A percentile compares a stretch with the other conserved stretches of the same genome.
Conservation (phyloP, 2,888 invertebrate genomes). For the Netelia fuscicornis region DNA sequence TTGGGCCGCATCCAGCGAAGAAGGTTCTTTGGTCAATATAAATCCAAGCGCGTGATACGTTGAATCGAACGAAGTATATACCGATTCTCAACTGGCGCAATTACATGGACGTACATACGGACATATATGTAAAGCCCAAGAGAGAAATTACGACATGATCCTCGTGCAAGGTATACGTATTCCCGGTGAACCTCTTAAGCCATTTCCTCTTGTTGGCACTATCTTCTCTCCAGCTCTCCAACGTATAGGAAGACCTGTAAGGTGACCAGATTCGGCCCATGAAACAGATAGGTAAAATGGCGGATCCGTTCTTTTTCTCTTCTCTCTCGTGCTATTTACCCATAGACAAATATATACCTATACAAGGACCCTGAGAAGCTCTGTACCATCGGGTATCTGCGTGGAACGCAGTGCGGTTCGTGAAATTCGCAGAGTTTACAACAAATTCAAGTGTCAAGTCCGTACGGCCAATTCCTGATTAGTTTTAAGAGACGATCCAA, state of each 20-base stretch:
- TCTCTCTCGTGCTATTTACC: background rate
- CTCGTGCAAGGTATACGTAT: slow-evolving; percentile 38
- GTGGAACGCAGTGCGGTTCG: no score
- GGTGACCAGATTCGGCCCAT: slow-evolving; percentile 51
- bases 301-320: slow-evolving; percentile 7
- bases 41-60: background rate
- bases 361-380: background rate
- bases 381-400: no score
- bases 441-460: no score
- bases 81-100: slow-evolving; percentile 22
- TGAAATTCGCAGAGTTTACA: no score
- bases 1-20: slow-evolving; percentile 47
- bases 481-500: no score
- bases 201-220: slow-evolving; percentile 41
- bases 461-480: no score
- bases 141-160: slow-evolving; percentile 56
- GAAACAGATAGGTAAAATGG: slow-evolving; percentile 42
- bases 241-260: slow-evolving; percentile 34
- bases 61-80: background rate
- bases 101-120: slow-evolving; percentile 2
- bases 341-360: background rate
- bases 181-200: slow-evolving; percentile 64
- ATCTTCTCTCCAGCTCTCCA: slow-evolving; percentile 8
- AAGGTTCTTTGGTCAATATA: slow-evolving; percentile 7
- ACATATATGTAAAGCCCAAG: slow-evolving; percentile 23